A percentile compares a stretch with the other conserved stretches of the same genome.
Evolutionary conservation across 1,140 invertebrate genomes (phyloP).

Genomic region (Tribolium castaneum): DNA sequence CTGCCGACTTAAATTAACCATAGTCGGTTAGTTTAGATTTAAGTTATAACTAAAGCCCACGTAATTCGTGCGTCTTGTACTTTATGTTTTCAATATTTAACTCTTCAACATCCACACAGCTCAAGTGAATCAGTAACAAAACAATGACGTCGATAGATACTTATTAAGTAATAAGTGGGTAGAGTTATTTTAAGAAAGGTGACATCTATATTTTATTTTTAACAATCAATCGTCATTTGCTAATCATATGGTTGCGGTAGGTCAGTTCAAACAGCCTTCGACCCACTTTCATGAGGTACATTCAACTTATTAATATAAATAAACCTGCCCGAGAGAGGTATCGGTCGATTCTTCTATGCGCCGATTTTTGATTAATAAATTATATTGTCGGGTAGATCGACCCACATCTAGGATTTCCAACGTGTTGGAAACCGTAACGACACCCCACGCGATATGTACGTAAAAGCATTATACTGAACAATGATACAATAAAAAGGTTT

Average conservation of each 20-base stretch:
- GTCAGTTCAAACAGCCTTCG: neutral
- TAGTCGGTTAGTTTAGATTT: neutral
- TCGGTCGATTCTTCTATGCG: neutral
- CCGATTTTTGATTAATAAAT: neutral
- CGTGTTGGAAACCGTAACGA: neutral
- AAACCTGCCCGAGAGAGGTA: neutral
- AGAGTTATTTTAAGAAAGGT: neutral
- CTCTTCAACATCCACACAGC: neutral
- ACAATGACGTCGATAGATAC: neutral
- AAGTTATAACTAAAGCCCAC: neutral
- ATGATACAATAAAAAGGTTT: no score
- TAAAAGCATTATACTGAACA: no score
- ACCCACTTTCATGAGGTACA: neutral
- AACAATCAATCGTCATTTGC: neutral
- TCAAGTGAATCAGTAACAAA: neutral
- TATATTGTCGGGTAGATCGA: neutral
- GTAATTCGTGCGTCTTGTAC: neutral
- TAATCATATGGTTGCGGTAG: neutral
- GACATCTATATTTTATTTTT: conserved; percentile 3
- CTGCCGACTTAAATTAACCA: neutral
- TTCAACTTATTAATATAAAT: conserved; percentile 27
- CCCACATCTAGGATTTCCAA: neutral
- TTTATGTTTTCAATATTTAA: neutral
- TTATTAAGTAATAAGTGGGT: neutral
- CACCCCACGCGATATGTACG: no score